Conservation (phyloP, 2,113 vertebrate genomes). For the Silurus glanis region DNA sequence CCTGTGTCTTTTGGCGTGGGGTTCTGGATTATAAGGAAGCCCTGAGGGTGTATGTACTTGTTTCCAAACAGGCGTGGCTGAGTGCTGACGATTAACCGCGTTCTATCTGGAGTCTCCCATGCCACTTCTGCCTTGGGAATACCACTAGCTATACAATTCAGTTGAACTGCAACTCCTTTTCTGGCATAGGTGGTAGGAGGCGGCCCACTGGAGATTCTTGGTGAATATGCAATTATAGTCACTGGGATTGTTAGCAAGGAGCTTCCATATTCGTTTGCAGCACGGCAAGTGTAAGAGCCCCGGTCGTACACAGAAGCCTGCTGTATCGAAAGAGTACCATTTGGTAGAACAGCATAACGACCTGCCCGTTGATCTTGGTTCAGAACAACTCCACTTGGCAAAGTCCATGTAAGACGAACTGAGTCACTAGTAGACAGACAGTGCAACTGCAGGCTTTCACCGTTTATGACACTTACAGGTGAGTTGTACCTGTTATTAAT, state of each 20-base stretch:
- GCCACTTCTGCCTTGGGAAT: slow-evolving; percentile 81
- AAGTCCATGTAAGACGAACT: slow-evolving; percentile 75
- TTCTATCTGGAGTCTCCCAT: slow-evolving; percentile 87
- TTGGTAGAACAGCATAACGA: slow-evolving; percentile 76
- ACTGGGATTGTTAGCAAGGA: slow-evolving; percentile 74
- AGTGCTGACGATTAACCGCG: slow-evolving; percentile 70
- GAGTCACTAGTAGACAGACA: slow-evolving; percentile 69
- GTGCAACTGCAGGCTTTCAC: slow-evolving; percentile 81
- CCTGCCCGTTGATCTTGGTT: slow-evolving; percentile 76
- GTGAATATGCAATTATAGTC: slow-evolving; percentile 81
- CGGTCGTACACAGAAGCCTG: slow-evolving; percentile 83
- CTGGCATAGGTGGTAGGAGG: slow-evolving; percentile 78
- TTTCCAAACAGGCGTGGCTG: slow-evolving; percentile 84
- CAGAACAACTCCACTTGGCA: slow-evolving; percentile 79
- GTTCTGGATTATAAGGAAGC: slow-evolving; percentile 84
- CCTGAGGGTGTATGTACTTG: slow-evolving; percentile 86
- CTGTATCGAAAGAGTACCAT: slow-evolving; percentile 81
- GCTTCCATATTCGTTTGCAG: slow-evolving; percentile 73
- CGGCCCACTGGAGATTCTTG: slow-evolving; percentile 82
- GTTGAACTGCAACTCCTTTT: slow-evolving; percentile 79
- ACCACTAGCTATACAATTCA: slow-evolving; percentile 81
- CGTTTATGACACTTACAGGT: slow-evolving; percentile 78
- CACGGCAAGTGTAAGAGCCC: slow-evolving; percentile 82
- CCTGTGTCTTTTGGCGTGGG: slow-evolving; percentile 77
- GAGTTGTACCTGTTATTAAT: slow-evolving; percentile 73